These are phyloP conservation scores for Echeneis naucrates DNA, from an alignment of 2,797 vertebrate genomes.

Conservation along the genomic window DNA sequence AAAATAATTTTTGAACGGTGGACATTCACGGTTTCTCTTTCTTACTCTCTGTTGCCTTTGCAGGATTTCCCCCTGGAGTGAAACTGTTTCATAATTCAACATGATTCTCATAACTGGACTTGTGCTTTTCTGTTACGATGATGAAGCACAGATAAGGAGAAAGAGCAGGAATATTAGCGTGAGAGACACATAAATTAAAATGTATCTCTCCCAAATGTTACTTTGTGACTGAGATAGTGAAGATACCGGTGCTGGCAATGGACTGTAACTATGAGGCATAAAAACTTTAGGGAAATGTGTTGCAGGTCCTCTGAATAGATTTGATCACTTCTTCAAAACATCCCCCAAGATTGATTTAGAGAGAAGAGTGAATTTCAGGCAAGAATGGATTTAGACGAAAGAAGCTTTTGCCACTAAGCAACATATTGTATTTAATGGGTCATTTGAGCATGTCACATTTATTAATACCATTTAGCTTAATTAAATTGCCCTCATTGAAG, in stretches of 20 bases:
- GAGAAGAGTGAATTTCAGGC: slow-evolving; percentile 9
- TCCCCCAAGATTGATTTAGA: not conserved
- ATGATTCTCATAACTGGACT: slow-evolving; percentile 29
- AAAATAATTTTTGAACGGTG: not conserved
- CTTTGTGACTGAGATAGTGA: slow-evolving; percentile 4
- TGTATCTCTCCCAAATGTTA: slow-evolving; percentile 9
- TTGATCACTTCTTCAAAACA: not conserved
- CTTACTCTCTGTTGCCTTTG: slow-evolving; percentile 27
- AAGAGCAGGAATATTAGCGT: not conserved
- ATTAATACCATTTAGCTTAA: slow-evolving; percentile 6
- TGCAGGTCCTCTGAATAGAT: slow-evolving; percentile 2
- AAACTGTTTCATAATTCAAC: slow-evolving; percentile 18
- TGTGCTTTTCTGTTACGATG: slow-evolving; percentile 25
- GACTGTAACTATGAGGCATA: not conserved
- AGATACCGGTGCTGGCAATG: not conserved
- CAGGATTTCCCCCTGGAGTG: slow-evolving; percentile 27
- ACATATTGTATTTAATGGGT: slow-evolving; percentile 17
- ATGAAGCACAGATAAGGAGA: slow-evolving; percentile 5
- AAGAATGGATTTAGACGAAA: slow-evolving; percentile 11
- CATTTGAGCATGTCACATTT: not conserved
- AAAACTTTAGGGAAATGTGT: not conserved
- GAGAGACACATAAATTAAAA: slow-evolving; percentile 7
- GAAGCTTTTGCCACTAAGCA: not conserved
- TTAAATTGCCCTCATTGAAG: not conserved
- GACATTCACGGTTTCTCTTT: slow-evolving; percentile 2